Conservation (phyloP, 2,797 vertebrate species). For the Alfaro cultratus region DNA sequence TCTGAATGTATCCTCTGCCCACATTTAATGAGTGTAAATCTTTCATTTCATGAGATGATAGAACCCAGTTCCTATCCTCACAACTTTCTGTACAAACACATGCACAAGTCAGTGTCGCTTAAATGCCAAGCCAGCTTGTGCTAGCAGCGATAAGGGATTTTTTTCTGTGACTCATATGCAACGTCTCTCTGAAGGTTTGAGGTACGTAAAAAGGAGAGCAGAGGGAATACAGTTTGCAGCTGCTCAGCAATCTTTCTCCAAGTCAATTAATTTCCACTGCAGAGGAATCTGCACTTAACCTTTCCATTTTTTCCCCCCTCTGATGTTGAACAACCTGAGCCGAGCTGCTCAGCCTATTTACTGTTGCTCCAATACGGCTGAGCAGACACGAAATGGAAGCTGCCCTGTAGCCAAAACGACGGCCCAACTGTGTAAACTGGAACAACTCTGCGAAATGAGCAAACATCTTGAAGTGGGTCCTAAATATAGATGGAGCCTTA, state of each 20-base stretch:
- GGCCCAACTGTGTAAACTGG: constrained; percentile 32
- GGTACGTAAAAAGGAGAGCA: constrained; percentile 50
- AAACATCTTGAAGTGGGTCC: constrained; percentile 42
- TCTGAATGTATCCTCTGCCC: background rate
- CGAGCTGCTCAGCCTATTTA: constrained; percentile 50
- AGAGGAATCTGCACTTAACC: constrained; percentile 58
- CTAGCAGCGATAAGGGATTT: constrained; percentile 71
- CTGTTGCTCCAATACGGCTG: constrained; percentile 33
- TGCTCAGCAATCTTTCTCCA: constrained; percentile 57
- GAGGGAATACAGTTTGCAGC: constrained; percentile 51
- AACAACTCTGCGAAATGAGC: constrained; percentile 25
- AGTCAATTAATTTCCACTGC: constrained; percentile 54
- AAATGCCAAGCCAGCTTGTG: constrained; percentile 66
- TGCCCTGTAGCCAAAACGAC: constrained; percentile 31
- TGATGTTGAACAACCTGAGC: constrained; percentile 30
- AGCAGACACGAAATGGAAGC: constrained; percentile 56
- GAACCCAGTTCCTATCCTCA: constrained; percentile 45
- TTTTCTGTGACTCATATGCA: constrained; percentile 70
- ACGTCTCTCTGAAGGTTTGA: constrained; percentile 62
- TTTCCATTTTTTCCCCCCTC: constrained; percentile 42
- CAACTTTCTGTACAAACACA: constrained; percentile 48
- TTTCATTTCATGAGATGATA: constrained; percentile 39
- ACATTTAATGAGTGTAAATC: constrained; percentile 46
- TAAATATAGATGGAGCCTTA: constrained; percentile 49
- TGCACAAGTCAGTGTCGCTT: constrained; percentile 45